Percentiles rank a stretch among this genome's conserved stretches.
Conservation (phyloP, 2,888 invertebrate genomes). For the Drymonia ruficornis region DNA sequence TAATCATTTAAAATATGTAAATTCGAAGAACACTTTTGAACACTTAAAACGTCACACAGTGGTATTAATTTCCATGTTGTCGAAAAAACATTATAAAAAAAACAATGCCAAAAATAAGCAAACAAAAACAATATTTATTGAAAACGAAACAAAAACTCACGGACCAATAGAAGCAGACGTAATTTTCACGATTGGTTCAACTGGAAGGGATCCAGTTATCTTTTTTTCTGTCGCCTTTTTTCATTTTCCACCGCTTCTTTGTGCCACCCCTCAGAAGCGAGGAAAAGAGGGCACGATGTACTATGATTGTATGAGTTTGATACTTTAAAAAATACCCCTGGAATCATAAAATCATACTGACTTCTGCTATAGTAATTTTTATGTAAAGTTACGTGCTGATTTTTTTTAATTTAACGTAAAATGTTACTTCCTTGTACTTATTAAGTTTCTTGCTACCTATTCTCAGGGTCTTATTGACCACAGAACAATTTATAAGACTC, state of each 20-base stretch:
- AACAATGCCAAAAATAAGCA: background rate
- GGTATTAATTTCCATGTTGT: too few relatives aligned
- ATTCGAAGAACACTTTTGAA: too few relatives aligned
- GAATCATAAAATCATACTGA: too few relatives aligned
- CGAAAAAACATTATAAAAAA: background rate
- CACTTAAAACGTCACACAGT: too few relatives aligned
- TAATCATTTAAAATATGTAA: too few relatives aligned
- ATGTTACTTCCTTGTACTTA: too few relatives aligned
- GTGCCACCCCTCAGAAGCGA: conserved; percentile 72
- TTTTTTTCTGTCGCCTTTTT: conserved; percentile 70
- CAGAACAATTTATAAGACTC: too few relatives aligned
- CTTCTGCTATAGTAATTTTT: too few relatives aligned
- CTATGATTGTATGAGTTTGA: conserved; percentile 44
- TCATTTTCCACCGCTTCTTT: conserved; percentile 73
- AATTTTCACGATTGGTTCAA: conserved; percentile 79
- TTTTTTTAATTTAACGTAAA: too few relatives aligned
- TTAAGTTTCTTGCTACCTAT: too few relatives aligned
- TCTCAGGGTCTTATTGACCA: too few relatives aligned
- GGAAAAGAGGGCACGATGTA: conserved; percentile 61
- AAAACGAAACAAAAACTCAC: conserved; percentile 29
- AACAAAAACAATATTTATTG: background rate
- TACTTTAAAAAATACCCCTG: conserved; percentile 42
- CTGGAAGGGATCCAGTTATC: conserved; percentile 65
- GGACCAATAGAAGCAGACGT: conserved; percentile 50
- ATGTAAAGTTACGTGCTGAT: too few relatives aligned